These are phyloP conservation scores for Phaonia tiefii DNA, from an alignment of 2,888 invertebrate genomes.

Conservation along the genomic window DNA sequence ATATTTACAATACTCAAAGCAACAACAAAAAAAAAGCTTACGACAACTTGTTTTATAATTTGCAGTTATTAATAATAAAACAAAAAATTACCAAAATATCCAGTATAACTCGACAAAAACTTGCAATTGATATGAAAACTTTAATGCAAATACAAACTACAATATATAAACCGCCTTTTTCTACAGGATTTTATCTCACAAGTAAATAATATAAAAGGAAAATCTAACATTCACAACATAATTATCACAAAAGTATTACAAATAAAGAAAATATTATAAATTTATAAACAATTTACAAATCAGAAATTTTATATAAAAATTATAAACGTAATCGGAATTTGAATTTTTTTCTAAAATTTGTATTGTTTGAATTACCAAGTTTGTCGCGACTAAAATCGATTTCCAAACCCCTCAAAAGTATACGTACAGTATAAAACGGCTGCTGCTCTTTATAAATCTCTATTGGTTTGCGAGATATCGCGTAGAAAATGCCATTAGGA, in stretches of 20 bases:
- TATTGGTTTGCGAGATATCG: too few relatives aligned
- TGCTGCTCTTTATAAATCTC: neutral
- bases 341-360: too few relatives aligned
- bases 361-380: too few relatives aligned
- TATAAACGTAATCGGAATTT: too few relatives aligned
- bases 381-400: too few relatives aligned
- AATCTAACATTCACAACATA: conserved; percentile 9
- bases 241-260: conserved; percentile 36
- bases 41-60: conserved; percentile 50
- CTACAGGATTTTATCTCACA: conserved; percentile 56
- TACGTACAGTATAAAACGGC: too few relatives aligned
- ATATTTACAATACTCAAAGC: conserved; percentile 49
- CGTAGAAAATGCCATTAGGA: too few relatives aligned
- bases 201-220: conserved; percentile 19
- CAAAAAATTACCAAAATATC: conserved; percentile 8
- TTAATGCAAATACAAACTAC: conserved; percentile 20
- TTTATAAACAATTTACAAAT: too few relatives aligned
- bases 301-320: too few relatives aligned
- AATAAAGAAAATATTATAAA: too few relatives aligned
- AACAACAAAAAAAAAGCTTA: conserved; percentile 41
- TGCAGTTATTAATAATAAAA: conserved; percentile 42
- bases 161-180: conserved; percentile 57
- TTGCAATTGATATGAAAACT: neutral
- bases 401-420: neutral
- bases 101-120: conserved; percentile 1